Percentiles rank a stretch among this genome's conserved stretches.
These are phyloP conservation scores for Caenorhabditis wallacei DNA, from an alignment of 2,888 invertebrate species.

Conservation along the genomic window DNA sequence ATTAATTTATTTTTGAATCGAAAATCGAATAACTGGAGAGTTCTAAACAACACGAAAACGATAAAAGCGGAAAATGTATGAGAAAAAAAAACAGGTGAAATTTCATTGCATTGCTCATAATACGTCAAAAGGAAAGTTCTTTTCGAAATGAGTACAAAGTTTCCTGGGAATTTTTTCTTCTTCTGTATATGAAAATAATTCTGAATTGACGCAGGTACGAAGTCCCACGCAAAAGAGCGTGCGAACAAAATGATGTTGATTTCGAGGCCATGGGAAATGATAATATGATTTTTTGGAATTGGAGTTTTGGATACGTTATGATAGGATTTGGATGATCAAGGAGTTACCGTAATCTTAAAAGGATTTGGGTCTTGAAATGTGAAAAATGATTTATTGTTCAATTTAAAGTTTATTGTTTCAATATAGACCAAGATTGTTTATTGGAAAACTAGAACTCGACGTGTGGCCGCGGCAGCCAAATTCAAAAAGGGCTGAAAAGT, in stretches of 20 bases:
- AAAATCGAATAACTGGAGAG: not conserved
- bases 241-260: constrained; percentile 35
- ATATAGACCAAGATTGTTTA: too few relatives aligned
- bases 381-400: not conserved
- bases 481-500: too few relatives aligned
- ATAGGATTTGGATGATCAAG: not conserved
- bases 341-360: too few relatives aligned
- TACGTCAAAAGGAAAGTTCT: not conserved
- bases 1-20: not conserved
- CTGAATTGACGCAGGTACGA: constrained; percentile 17
- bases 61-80: not conserved
- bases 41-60: not conserved
- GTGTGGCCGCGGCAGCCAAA: too few relatives aligned
- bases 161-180: constrained; percentile 13
- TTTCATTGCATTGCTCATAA: not conserved
- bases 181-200: constrained; percentile 12
- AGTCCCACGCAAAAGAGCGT: constrained; percentile 36
- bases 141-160: constrained; percentile 20
- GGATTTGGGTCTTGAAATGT: too few relatives aligned
- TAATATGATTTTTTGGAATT: constrained; percentile 10
- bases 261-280: not conserved
- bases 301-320: not conserved
- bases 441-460: too few relatives aligned
- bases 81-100: not conserved
- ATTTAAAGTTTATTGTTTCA: too few relatives aligned